Percentiles rank a stretch among this genome's conserved stretches.
Conservation (phyloP, 2,797 vertebrate species). For the Chaunax sp. region DNA sequence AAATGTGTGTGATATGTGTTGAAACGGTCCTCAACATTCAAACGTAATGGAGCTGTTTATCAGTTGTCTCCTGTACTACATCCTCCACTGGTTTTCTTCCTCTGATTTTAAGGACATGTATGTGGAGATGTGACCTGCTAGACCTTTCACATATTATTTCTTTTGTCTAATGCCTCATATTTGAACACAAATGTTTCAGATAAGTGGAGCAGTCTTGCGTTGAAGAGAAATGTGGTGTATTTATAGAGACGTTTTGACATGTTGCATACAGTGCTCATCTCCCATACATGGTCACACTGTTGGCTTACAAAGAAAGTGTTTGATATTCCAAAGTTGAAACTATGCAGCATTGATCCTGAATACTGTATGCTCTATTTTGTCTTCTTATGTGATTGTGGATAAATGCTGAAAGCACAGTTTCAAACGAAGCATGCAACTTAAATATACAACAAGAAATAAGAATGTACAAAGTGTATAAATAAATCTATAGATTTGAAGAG, state of each 20-base stretch:
- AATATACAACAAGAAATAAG: slow-evolving; percentile 70
- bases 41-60: slow-evolving; percentile 21
- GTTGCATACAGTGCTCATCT: slow-evolving; percentile 46
- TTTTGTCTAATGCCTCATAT: slow-evolving; percentile 6
- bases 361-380: slow-evolving; percentile 54
- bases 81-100: slow-evolving; percentile 25
- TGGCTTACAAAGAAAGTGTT: slow-evolving; percentile 65
- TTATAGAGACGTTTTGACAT: slow-evolving; percentile 50
- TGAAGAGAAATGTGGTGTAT: slow-evolving; percentile 32
- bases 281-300: slow-evolving; percentile 18
- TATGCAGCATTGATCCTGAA: slow-evolving; percentile 78
- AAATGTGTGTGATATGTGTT: slow-evolving; percentile 34
- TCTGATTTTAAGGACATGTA: slow-evolving; percentile 26
- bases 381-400: slow-evolving; percentile 67
- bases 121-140: slow-evolving; percentile 1
- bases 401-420: slow-evolving; percentile 74
- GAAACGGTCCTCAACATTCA: slow-evolving; percentile 17
- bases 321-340: slow-evolving; percentile 70
- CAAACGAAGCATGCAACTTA: slow-evolving; percentile 70
- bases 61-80: background rate
- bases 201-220: slow-evolving; percentile 20
- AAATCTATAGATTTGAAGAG: slow-evolving; percentile 62
- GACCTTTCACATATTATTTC: background rate
- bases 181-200: slow-evolving; percentile 21
- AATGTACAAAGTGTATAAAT: slow-evolving; percentile 70